Evolutionary conservation across 2,888 invertebrate genomes (phyloP).

Genomic region (Plagodis pulveraria): DNA sequence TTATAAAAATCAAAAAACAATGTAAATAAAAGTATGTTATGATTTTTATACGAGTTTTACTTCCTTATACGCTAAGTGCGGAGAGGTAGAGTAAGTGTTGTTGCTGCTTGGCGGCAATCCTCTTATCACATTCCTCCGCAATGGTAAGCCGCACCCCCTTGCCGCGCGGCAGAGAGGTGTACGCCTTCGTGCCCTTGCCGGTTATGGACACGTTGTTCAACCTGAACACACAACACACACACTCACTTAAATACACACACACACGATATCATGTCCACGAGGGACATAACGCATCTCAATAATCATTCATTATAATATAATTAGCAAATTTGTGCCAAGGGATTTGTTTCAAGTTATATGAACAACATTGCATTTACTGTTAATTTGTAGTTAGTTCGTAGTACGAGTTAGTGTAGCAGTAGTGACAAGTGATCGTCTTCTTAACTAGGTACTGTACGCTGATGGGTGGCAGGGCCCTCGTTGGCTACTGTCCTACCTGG

Average conservation of each 20-base stretch:
- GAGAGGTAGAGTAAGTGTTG: constrained; percentile 44
- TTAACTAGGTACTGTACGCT: too few relatives aligned
- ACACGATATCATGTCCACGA: too few relatives aligned
- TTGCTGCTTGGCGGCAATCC: constrained; percentile 93
- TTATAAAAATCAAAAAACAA: not conserved
- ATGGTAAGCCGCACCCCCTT: constrained; percentile 98
- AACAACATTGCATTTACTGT: too few relatives aligned
- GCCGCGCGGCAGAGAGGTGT: constrained; percentile 98
- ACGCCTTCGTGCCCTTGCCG: constrained; percentile 98
- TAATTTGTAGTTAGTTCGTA: too few relatives aligned
- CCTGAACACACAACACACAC: constrained; percentile 73
- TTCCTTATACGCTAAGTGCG: not conserved
- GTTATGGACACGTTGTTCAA: constrained; percentile 99
- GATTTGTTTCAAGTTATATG: too few relatives aligned
- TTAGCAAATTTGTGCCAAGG: too few relatives aligned
- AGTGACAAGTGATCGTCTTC: too few relatives aligned
- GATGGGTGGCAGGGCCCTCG: too few relatives aligned
- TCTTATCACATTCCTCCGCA: constrained; percentile 99
- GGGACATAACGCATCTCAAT: too few relatives aligned
- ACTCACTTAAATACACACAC: not conserved
- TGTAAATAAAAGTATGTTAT: not conserved
- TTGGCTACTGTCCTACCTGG: too few relatives aligned
- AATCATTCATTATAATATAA: too few relatives aligned
- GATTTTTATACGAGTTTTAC: not conserved
- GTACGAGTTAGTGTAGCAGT: too few relatives aligned